Conservation (phyloP, 2,113 vertebrate species). For the Pogona vitticeps region DNA sequence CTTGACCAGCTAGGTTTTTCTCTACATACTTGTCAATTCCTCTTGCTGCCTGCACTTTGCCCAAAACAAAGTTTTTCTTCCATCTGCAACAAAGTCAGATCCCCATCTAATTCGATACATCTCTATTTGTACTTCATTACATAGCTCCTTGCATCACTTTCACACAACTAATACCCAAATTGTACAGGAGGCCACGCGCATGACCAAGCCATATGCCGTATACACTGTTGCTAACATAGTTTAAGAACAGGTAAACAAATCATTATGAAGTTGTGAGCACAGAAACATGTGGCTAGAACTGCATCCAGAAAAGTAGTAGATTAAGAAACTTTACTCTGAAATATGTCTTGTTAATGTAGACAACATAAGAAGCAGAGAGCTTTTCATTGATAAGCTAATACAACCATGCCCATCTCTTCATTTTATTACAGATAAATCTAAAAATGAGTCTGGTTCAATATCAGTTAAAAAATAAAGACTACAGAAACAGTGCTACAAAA, state of each 20-base stretch:
- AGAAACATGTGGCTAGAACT: neutral
- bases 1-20: neutral
- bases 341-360: neutral
- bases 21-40: neutral
- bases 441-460: no score
- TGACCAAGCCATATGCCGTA: no score
- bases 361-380: neutral
- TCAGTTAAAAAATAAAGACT: conserved; percentile 12
- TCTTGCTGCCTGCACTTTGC: no score
- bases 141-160: neutral
- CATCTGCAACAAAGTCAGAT: no score
- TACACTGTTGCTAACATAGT: neutral
- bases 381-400: neutral
- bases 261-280: neutral
- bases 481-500: neutral
- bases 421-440: no score
- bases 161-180: no score
- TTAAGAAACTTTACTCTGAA: neutral
- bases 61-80: no score
- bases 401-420: no score
- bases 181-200: no score
- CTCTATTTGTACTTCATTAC: neutral
- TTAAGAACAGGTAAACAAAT: neutral
- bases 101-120: neutral
- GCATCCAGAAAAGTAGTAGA: neutral